Base-by-base conservation (phyloP, 2,797 vertebrate genomes). In the Discoglossus pictus region DNA sequence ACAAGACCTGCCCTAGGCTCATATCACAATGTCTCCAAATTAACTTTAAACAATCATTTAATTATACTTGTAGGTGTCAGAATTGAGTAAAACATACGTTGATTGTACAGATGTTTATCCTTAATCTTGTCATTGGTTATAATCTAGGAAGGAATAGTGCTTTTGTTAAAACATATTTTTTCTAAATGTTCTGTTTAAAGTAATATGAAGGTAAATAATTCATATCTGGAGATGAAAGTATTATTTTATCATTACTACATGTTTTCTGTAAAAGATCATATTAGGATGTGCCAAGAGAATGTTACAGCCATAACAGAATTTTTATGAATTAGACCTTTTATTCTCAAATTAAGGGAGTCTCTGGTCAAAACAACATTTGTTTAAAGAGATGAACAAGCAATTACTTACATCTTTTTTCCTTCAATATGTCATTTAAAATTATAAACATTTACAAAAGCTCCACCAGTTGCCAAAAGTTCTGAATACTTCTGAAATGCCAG, bases 281-380 rank as follows among this genome's bases (percentile, higher is more conserved):
- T 43, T 58, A 27, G 23, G 23, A 21, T 58, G 15, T 24, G 38
- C 55, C 38, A 58, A 58, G 21, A 42, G 6, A 43, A 25, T 25
- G 39, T 58, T n/a, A 43, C 39, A 42, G 15, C 20, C 21, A 11
- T 27, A 7, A 43, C 42, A 58, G 55, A 58, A 58, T 58, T 58
- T 58, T 58, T 42, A 58, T 58, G 55, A 58, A 58, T 58, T 56
- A 56, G 53, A 56, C 53, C 53, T 58, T 56, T 58, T 20, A 42
- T 58, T 58, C 55, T 20, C 7, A 58, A 58, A 58, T 58, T 58
- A 58, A 58, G 24, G 15, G 24, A 58, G 55, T 42, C 12, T 25
- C 55, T 31, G 55, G 55, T 58, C 55, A 42, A 58, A 58, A 58
- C 55, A 58, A 58, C 38, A 58, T 58, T 42, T 43, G 38, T 43